Percentiles rank a stretch among this genome's conserved stretches.
These are phyloP conservation scores for Macroramphosus scolopax DNA, from an alignment of 2,797 vertebrate species.

Conservation along the genomic window DNA sequence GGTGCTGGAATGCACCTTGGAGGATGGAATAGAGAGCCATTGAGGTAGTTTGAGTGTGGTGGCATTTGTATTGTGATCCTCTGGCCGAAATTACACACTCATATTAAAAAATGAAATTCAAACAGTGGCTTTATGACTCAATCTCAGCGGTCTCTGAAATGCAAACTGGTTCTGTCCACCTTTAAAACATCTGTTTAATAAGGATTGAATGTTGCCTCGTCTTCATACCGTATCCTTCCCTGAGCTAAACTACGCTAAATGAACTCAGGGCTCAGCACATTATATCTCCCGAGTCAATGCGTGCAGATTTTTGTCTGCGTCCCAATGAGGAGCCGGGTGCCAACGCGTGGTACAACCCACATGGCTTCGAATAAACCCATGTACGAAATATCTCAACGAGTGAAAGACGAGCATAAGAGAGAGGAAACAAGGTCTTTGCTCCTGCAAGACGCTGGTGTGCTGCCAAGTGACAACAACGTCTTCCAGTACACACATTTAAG, in stretches of 20 bases:
- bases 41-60: slow-evolving; percentile 48
- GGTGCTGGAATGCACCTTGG: slow-evolving; percentile 50
- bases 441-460: slow-evolving; percentile 28
- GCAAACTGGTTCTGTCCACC: slow-evolving; percentile 38
- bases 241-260: slow-evolving; percentile 38
- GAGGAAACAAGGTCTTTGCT: slow-evolving; percentile 29
- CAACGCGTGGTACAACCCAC: slow-evolving; percentile 48
- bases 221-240: slow-evolving; percentile 36
- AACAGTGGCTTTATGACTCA: slow-evolving; percentile 47
- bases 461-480: slow-evolving; percentile 47
- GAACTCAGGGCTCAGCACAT: slow-evolving; percentile 16
- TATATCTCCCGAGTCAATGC: slow-evolving; percentile 36
- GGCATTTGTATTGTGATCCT: slow-evolving; percentile 55
- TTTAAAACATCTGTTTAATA: slow-evolving; percentile 46
- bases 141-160: slow-evolving; percentile 29
- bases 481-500: slow-evolving; percentile 53
- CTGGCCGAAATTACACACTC: slow-evolving; percentile 56
- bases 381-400: slow-evolving; percentile 57
- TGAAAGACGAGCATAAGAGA: slow-evolving; percentile 7
- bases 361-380: slow-evolving; percentile 59
- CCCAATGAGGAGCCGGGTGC: slow-evolving; percentile 42
- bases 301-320: slow-evolving; percentile 30
- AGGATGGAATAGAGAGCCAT: slow-evolving; percentile 46
- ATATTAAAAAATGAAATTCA: slow-evolving; percentile 52
- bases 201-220: slow-evolving; percentile 36